These are phyloP conservation scores for Helogale parvula DNA, from an alignment of 2,113 vertebrate genomes.

Conservation along the genomic window DNA sequence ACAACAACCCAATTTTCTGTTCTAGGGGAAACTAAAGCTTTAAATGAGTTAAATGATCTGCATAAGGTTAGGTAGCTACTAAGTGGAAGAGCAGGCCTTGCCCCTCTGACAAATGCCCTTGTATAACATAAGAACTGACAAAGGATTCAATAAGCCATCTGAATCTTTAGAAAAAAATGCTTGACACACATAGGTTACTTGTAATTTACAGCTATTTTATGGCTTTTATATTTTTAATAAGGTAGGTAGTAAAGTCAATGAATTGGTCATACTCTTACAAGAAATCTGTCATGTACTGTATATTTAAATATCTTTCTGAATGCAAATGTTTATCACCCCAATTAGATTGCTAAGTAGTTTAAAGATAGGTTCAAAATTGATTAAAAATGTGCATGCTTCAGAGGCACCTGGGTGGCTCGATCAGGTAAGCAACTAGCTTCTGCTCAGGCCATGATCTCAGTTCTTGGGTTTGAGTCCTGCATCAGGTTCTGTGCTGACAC, in stretches of 20 bases:
- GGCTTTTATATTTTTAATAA: background rate
- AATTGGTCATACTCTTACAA: background rate
- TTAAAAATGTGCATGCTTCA: background rate
- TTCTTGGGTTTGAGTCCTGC: too few relatives aligned
- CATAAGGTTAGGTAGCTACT: background rate
- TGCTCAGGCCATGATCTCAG: too few relatives aligned
- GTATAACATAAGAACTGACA: background rate
- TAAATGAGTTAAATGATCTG: slow-evolving; percentile 10
- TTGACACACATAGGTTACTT: background rate
- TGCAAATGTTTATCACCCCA: slow-evolving; percentile 42
- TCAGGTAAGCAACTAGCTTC: too few relatives aligned
- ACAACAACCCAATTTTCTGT: slow-evolving; percentile 42
- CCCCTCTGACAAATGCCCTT: background rate
- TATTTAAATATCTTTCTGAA: background rate
- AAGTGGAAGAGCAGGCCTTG: background rate
- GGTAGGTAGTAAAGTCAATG: background rate
- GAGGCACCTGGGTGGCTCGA: too few relatives aligned
- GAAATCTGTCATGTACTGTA: background rate
- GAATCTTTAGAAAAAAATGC: background rate
- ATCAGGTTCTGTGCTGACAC: too few relatives aligned
- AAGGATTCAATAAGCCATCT: background rate
- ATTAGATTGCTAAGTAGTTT: background rate
- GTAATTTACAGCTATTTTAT: background rate
- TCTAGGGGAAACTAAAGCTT: background rate
- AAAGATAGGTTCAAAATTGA: slow-evolving; percentile 31